Evolutionary conservation across 2,113 vertebrate species (phyloP), one percentile per base, ranked within the genome.

Genomic region (Laticauda colubrina): DNA sequence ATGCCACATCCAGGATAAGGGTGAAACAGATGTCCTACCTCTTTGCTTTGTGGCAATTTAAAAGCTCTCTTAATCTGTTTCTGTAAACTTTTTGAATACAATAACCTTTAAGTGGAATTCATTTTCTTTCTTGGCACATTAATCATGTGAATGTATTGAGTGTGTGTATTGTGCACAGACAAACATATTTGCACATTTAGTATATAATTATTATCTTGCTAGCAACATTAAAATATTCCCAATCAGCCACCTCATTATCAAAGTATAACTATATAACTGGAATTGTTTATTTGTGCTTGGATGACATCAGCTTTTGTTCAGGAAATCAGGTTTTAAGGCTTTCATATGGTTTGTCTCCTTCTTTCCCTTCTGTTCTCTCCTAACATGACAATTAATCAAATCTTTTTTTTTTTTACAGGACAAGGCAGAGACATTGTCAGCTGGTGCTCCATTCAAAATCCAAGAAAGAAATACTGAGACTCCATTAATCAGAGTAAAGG

Each of bases 1-100:
- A 75, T 95, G 91, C 95, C 95, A 93, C 12, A 6, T 95, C 89
- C 39, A 89, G 91, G 89, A 92, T 96, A 95, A 94, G 39, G 15
- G 91, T 85, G n/a, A 90, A 95, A 94, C 1, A 55, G 69, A 92
- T 90, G 21, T 43, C 21, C 92, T 92, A 39, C 14, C 92, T 94
- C 56, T 94, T 90, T 93, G 81, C 61, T 91, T 96, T 39, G 85
- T 95, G 81, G 43, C 87, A 53, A 43, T 94, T 96, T 96, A 91
- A 96, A 96, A 90, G 6, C 8, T 43, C 89, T 87, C 54, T 92
- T 95, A 93, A 91, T 93, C 86, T 94, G 20, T 48, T 59, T 90
- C 24, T 54, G 39, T 12, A 51, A 18, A 18, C 1, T 86, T 90
- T 20, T 93, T 91, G 93, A 94, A 86, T 11, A n/a, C 26, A 69